These are phyloP conservation scores for Anoplolepis gracilipes DNA, from an alignment of 1,140 invertebrate species.

Conservation along the genomic window DNA sequence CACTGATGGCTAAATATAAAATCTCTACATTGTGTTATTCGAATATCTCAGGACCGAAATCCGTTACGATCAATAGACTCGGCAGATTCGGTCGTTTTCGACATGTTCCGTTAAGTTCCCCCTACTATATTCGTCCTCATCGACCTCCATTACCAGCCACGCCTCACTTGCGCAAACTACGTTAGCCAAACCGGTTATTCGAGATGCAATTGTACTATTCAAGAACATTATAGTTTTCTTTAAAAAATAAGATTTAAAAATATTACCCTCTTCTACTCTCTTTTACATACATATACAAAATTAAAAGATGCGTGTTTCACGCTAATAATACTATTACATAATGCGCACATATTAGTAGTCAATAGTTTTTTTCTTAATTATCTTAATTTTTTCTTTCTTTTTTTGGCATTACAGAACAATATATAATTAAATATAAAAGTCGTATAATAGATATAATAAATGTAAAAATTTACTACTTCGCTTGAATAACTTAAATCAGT, in stretches of 20 bases:
- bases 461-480: neutral
- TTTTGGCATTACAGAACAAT: neutral
- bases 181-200: conserved; percentile 64
- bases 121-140: conserved; percentile 73
- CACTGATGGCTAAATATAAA: conserved; percentile 48
- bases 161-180: conserved; percentile 61
- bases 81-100: conserved; percentile 72
- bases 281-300: neutral
- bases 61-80: conserved; percentile 71
- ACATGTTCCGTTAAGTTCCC: conserved; percentile 74
- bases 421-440: neutral
- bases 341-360: neutral
- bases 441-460: neutral
- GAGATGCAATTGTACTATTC: conserved; percentile 28
- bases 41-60: conserved; percentile 54
- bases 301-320: neutral
- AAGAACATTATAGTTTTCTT: conserved; percentile 13
- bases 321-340: neutral
- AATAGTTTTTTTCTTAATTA: neutral
- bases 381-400: neutral
- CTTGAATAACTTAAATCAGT: neutral
- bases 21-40: conserved; percentile 44
- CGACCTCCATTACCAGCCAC: conserved; percentile 69
- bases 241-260: conserved; percentile 4
- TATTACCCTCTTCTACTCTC: neutral